Base-by-base conservation (phyloP, 2,797 vertebrate genomes). In the Poeciliopsis paucimaculata region DNA sequence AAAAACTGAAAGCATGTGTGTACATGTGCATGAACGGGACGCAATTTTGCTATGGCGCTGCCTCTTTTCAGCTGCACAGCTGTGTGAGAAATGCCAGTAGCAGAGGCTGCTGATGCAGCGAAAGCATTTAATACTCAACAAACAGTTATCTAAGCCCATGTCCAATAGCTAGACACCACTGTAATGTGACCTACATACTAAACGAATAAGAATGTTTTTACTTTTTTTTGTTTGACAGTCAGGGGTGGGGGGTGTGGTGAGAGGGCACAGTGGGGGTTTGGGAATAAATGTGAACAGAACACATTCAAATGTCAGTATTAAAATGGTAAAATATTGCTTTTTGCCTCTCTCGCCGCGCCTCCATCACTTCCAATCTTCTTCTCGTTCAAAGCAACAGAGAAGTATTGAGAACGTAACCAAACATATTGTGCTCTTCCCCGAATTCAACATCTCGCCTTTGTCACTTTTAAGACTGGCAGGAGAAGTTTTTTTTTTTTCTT, bases 1-100 rank as follows among this genome's bases (percentile, higher is more conserved):
- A 64, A 43, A 39, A 60, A 34, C 47, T 80, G 85, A 88, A 90
- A 87, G 84, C 66, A 28, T 77, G 77, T 74, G 78, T 60, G 77
- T 55, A 80, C 53, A 53, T 84, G 84, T 83, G 76, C 85, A 28
- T 85, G 84, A 83, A 85, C 84, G 82, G 87, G 88, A 91, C 81
- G 96, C 95, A 96, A 97, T 98, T 97, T 96, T 97, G 96, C 96
- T 96, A 96, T 94, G 12, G 96, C 87, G 89, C 95, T 96, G 96
- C 94, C 96, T 96, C 97, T 96, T 98, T 98, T 98, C 97, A 97
- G 96, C 96, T 92, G 96, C 98, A 97, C 96, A 96, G 97, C 97
- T 97, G 97, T 98, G 97, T 97, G 97, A 98, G 97, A 98, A 98
- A 98, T 97, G 97, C 97, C 97, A 97, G 97, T 95, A 95, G 95